Evolutionary conservation across 2,888 invertebrate genomes (phyloP).

Genomic region (Hydroisotoma schaefferi): DNA sequence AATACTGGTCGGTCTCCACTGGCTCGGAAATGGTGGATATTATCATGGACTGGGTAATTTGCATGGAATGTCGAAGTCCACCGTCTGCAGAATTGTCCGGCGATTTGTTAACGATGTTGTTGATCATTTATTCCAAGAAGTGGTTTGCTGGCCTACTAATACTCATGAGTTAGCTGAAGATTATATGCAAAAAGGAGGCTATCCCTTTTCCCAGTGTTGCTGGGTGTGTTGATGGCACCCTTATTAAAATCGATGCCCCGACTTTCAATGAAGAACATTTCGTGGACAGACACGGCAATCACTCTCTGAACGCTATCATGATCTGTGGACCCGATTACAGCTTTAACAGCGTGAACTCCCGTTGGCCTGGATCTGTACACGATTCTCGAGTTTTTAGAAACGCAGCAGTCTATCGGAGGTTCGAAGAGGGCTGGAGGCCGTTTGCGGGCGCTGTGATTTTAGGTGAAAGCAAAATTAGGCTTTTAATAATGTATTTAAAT

Average conservation of each 20-base stretch:
- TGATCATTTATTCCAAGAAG: conserved; percentile 11
- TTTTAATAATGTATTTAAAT: not conserved
- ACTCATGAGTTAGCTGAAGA: conserved; percentile 4
- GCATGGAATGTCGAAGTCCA: conserved; percentile 21
- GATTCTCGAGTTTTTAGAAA: conserved; percentile 32
- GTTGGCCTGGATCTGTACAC: conserved; percentile 31
- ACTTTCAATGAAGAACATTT: conserved; percentile 18
- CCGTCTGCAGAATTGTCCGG: not conserved
- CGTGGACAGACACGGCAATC: conserved; percentile 34
- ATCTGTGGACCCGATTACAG: conserved; percentile 30
- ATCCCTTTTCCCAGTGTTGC: conserved; percentile 36
- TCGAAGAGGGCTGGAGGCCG: conserved; percentile 33
- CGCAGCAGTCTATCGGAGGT: conserved; percentile 11
- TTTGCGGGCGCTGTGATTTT: conserved; percentile 34
- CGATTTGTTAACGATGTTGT: conserved; percentile 17
- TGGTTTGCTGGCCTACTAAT: conserved; percentile 24
- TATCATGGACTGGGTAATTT: conserved; percentile 21
- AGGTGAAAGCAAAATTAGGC: conserved; percentile 13
- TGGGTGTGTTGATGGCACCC: conserved; percentile 30
- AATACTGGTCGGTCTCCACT: conserved; percentile 11
- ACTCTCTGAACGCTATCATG: conserved; percentile 31
- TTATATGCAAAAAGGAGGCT: conserved; percentile 23
- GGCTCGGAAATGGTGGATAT: conserved; percentile 18
- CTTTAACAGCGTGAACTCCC: conserved; percentile 22
- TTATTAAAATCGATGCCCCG: conserved; percentile 30